These are phyloP conservation scores for Montipora cactus DNA, from an alignment of 64 coral and sea anemone genomes.

Conservation along the genomic window DNA sequence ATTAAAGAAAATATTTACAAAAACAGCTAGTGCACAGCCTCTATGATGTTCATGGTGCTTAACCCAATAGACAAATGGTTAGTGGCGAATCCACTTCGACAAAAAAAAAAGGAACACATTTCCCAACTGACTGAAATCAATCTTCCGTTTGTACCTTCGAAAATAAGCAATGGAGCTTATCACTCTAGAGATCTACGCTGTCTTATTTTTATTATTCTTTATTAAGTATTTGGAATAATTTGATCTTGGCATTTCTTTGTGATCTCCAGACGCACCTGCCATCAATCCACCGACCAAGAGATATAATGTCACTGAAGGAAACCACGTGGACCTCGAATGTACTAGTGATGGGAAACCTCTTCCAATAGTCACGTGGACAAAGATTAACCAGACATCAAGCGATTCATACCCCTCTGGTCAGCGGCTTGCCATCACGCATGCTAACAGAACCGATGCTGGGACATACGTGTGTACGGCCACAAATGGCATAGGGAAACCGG, in stretches of 20 bases:
- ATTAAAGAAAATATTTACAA: too few relatives aligned
- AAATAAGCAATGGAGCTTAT: too few relatives aligned
- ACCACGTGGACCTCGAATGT: neutral
- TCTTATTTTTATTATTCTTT: too few relatives aligned
- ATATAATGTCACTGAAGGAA: slow-evolving; percentile 26
- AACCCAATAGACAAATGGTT: too few relatives aligned
- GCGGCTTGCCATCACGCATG: neutral
- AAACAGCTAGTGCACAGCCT: too few relatives aligned
- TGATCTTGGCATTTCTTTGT: neutral
- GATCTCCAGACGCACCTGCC: neutral
- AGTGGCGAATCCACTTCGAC: too few relatives aligned
- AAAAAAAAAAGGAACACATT: too few relatives aligned
- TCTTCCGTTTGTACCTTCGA: too few relatives aligned
- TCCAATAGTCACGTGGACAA: slow-evolving; percentile 5
- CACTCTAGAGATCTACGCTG: too few relatives aligned
- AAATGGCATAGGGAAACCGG: neutral
- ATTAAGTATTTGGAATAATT: too few relatives aligned
- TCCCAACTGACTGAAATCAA: too few relatives aligned
- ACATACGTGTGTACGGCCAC: neutral
- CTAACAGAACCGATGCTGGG: neutral
- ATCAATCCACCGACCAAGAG: neutral
- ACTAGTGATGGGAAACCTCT: neutral
- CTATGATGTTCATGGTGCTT: too few relatives aligned
- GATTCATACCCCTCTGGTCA: neutral
- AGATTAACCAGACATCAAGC: neutral